Evolutionary conservation across 2,113 vertebrate genomes (phyloP), one percentile per base, ranked within the genome.

Genomic region (Dinomys branickii): DNA sequence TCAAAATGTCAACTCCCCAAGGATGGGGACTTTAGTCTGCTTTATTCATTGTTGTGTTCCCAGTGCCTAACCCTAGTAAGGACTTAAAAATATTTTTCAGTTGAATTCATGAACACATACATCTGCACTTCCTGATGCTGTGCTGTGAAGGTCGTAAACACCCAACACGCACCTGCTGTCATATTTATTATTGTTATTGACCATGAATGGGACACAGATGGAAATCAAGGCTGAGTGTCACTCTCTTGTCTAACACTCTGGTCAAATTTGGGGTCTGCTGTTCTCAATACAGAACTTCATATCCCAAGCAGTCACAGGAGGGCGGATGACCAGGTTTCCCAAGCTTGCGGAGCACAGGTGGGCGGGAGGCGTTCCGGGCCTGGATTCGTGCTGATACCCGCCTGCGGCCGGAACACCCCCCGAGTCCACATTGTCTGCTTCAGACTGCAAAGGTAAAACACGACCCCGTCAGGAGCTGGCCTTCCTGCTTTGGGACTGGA

Each of bases 391-490:
- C 19, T 26, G 30, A 35, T 2, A 0, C 2, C 28, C 14, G 0
- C 6, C 0, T 1, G 0, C 14, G 1, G 5, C 11, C 1, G 13
- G 61, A 2, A 8, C 4, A 4, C 4, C 38, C 28, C 0, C 0
- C 3, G 0, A 0, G 1, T 35, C 13, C 4, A 4, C 1, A 0
- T 3, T 0, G 63, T 24, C 4, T 26, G 0, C 3, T 44, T 5
- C 11, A 3, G 1, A 13, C 95, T 96, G 92, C 33, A 94, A 91
- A 9, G 6, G 33, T 28, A 47, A 85, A 77, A 88, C 17, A 41
- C 0, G 8, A 10, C 35, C 8, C 22, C 30, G 1, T 6, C 3
- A n/a, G 38, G 33, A 52, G 38, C 59, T 0, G 28, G 38, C 13
- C n/a, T 22, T 44, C 19, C 59, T 19, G 0, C 6, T 59, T 10